Conservation (phyloP, 2,888 invertebrate species). For the Drosophila cracens region DNA sequence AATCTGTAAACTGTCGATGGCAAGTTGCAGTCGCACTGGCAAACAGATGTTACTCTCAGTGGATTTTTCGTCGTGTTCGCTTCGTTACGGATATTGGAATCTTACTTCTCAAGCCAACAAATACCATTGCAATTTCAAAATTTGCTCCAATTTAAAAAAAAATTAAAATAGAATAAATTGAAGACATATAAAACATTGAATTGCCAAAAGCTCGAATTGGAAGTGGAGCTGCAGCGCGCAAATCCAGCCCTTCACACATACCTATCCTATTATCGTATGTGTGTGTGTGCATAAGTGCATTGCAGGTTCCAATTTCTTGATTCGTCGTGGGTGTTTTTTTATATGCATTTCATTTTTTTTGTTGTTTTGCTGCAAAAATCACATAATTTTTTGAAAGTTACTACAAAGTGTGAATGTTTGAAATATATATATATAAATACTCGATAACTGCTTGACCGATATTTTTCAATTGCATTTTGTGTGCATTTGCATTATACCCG, state of each 20-base stretch:
- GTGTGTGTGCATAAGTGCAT: slow-evolving; percentile 49
- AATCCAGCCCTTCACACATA: slow-evolving; percentile 40
- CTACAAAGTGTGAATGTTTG: slow-evolving; percentile 37
- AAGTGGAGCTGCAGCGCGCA: slow-evolving; percentile 32
- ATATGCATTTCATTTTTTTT: slow-evolving; percentile 36
- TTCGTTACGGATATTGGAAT: slow-evolving; percentile 46
- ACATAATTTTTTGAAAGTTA: slow-evolving; percentile 44
- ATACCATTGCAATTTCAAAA: slow-evolving; percentile 8
- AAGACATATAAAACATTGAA: slow-evolving; percentile 3
- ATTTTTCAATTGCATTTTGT: slow-evolving; percentile 50
- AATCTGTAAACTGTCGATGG: neutral
- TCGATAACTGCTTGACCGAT: slow-evolving; percentile 10
- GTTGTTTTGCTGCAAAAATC: slow-evolving; percentile 16
- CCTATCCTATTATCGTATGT: slow-evolving; percentile 6
- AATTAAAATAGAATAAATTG: slow-evolving; percentile 15
- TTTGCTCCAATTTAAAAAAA: slow-evolving; percentile 22
- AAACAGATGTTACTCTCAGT: slow-evolving; percentile 62
- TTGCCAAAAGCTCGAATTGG: slow-evolving; percentile 27
- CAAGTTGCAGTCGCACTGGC: slow-evolving; percentile 19
- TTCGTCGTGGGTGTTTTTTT: slow-evolving; percentile 34
- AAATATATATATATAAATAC: slow-evolving; percentile 9
- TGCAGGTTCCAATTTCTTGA: slow-evolving; percentile 37
- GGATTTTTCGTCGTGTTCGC: slow-evolving; percentile 53
- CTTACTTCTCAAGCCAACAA: slow-evolving; percentile 26
- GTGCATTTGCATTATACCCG: slow-evolving; percentile 40